A percentile compares a stretch with the other conserved stretches of the same genome.
Conservation (phyloP, 2,113 vertebrate species). For the Sorex araneus region DNA sequence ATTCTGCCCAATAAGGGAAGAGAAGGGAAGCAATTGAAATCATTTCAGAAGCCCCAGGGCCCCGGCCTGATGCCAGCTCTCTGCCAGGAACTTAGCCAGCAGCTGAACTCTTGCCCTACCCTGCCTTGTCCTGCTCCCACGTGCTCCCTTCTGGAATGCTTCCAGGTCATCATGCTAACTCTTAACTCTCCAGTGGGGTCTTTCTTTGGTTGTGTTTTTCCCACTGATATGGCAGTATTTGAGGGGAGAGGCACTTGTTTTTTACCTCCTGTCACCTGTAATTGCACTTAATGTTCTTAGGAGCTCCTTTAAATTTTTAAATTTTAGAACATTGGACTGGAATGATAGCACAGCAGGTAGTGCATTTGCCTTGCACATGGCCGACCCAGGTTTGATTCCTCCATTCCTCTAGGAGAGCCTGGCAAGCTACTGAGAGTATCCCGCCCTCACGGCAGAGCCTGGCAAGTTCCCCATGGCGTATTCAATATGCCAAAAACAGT, state of each 20-base stretch:
- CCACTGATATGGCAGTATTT: not conserved
- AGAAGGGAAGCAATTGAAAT: not conserved
- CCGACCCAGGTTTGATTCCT: no score
- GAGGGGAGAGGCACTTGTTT: not conserved
- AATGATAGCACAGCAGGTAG: no score
- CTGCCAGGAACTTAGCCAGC: not conserved
- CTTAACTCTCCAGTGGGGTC: not conserved
- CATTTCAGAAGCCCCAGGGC: not conserved
- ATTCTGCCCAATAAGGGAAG: no score
- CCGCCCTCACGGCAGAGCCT: no score
- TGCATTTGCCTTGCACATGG: no score
- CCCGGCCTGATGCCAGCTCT: not conserved
- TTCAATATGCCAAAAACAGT: no score
- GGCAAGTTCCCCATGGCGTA: no score
- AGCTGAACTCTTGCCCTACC: not conserved
- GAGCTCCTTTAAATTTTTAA: no score
- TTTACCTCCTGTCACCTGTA: not conserved
- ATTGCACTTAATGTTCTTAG: not conserved
- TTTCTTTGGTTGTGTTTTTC: not conserved
- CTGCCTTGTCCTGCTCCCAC: not conserved
- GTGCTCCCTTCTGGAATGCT: conserved; percentile 1
- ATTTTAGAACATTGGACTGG: no score
- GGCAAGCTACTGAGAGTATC: no score
- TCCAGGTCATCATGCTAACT: not conserved
- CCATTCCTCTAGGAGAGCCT: no score